Percentiles rank a stretch among this genome's conserved stretches.
These are phyloP conservation scores for Cebidichthys violaceus DNA, from an alignment of 2,113 vertebrate species.

Conservation along the genomic window DNA sequence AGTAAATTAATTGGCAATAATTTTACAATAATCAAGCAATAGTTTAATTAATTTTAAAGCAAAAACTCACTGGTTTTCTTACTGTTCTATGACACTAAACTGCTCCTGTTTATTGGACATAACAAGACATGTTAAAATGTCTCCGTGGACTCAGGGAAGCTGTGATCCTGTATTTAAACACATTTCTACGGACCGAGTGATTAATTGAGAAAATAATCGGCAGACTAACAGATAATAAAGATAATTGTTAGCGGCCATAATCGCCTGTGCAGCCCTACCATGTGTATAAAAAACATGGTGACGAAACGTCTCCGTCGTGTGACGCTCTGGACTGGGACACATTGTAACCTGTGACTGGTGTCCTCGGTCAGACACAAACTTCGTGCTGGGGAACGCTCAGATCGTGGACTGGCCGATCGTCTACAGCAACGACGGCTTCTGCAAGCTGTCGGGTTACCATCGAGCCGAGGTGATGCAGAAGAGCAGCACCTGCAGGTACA, in stretches of 20 bases:
- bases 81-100: no score
- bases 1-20: neutral
- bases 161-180: neutral
- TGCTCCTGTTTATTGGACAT: neutral
- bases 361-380: constrained; percentile 91
- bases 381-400: constrained; percentile 97
- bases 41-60: neutral
- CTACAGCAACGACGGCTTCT: constrained; percentile 99
- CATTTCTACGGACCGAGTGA: neutral
- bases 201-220: neutral
- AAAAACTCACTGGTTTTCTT: neutral
- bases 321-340: neutral
- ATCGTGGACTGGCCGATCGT: constrained; percentile 99
- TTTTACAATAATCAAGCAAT: neutral
- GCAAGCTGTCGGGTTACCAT: constrained; percentile 96
- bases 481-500: constrained; percentile 98
- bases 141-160: neutral
- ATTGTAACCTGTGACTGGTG: neutral
- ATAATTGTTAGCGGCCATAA: constrained; percentile 1
- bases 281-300: neutral
- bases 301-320: neutral
- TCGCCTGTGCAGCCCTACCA: neutral
- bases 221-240: neutral
- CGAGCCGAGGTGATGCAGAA: constrained; percentile 99
- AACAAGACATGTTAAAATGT: neutral